phyloP scores from a whole-genome alignment of 2,797 vertebrate genomes.

The Cetoscarus ocellatus region DNA sequence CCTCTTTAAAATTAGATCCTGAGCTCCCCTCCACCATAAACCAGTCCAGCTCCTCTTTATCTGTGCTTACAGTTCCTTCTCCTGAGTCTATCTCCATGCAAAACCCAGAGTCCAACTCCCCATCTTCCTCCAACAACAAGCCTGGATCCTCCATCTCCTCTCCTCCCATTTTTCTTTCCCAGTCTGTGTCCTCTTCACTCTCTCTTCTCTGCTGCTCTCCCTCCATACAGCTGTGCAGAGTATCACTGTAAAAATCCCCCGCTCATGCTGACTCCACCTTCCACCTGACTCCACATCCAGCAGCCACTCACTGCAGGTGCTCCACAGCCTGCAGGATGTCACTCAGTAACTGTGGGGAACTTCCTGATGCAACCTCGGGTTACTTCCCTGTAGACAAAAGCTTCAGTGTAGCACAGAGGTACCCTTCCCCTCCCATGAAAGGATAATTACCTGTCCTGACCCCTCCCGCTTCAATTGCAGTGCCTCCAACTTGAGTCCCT shows the following conservation, averaged over 20 bases:
- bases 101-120: constrained; percentile 55
- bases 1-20: constrained; percentile 5
- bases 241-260: constrained; percentile 21
- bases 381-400: constrained; percentile 78
- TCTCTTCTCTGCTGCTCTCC: constrained; percentile 24
- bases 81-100: constrained; percentile 26
- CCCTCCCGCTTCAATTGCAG: constrained; percentile 43
- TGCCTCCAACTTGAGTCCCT: constrained; percentile 19
- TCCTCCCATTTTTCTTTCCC: constrained; percentile 55
- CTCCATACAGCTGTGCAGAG: constrained; percentile 50
- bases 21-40: neutral
- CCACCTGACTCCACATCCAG: constrained; percentile 3
- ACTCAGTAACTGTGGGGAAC: constrained; percentile 57
- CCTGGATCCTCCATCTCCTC: constrained; percentile 43
- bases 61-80: constrained; percentile 15
- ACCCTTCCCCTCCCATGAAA: constrained; percentile 49
- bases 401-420: constrained; percentile 61
- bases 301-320: constrained; percentile 63
- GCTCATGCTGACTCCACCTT: constrained; percentile 53
- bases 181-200: constrained; percentile 21
- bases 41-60: constrained; percentile 32
- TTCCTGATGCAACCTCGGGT: constrained; percentile 76
- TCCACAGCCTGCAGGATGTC: constrained; percentile 56
- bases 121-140: constrained; percentile 51
- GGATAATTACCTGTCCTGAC: constrained; percentile 55